These are phyloP conservation scores for Exephanes ischioxanthus DNA, from an alignment of 2,888 invertebrate species.

Conservation along the genomic window DNA sequence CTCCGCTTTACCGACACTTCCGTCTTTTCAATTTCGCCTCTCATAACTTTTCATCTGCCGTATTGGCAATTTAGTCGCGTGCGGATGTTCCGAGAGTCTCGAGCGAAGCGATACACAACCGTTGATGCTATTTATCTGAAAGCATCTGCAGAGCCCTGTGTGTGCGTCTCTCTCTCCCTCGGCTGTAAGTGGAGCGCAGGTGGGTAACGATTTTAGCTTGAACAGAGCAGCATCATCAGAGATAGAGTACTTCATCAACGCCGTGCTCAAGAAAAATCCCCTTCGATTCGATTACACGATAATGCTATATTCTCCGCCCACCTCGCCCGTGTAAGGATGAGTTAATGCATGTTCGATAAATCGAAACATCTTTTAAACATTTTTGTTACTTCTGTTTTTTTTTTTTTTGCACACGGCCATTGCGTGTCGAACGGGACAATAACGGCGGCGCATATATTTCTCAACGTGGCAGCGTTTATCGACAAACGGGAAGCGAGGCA, in stretches of 20 bases:
- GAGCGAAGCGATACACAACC: slow-evolving; percentile 35
- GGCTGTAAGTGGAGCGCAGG: slow-evolving; percentile 44
- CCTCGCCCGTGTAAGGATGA: slow-evolving; percentile 7
- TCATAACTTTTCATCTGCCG: slow-evolving; percentile 10
- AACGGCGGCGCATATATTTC: slow-evolving; percentile 37
- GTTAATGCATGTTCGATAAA: slow-evolving; percentile 51
- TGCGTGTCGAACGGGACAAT: slow-evolving; percentile 27
- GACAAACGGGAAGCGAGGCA: slow-evolving; percentile 17
- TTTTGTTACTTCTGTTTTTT: slow-evolving; percentile 1
- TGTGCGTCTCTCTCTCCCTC: slow-evolving; percentile 41
- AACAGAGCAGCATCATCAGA: slow-evolving; percentile 7
- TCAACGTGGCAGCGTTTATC: slow-evolving; percentile 42
- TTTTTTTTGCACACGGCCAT: slow-evolving; percentile 36
- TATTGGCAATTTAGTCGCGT: slow-evolving; percentile 48
- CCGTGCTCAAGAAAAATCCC: slow-evolving; percentile 42
- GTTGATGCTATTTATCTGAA: slow-evolving; percentile 64
- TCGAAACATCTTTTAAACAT: slow-evolving; percentile 20
- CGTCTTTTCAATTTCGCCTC: slow-evolving; percentile 18
- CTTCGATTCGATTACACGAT: slow-evolving; percentile 55
- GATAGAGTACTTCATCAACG: slow-evolving; percentile 57
- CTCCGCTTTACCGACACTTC: slow-evolving; percentile 1
- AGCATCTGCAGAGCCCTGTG: slow-evolving; percentile 45
- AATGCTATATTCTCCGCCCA: slow-evolving; percentile 49
- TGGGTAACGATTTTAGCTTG: slow-evolving; percentile 63
- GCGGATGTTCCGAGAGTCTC: slow-evolving; percentile 31